Evolutionary conservation across 2,797 vertebrate species (phyloP), one percentile per base, ranked within the genome.

Genomic region (Acrocephalus scirpaceus): DNA sequence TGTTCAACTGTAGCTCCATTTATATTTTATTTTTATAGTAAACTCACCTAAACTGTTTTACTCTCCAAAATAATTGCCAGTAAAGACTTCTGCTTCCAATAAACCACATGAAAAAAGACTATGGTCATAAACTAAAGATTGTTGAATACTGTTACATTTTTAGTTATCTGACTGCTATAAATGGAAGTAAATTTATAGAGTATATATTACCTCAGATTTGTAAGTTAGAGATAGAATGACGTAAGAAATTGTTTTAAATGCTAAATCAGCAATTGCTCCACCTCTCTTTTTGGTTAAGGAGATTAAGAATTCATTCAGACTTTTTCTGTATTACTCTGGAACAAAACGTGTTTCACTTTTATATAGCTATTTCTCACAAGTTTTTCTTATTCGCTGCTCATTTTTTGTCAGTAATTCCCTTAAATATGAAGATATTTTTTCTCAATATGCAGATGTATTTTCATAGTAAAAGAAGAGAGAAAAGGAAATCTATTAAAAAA

Each of bases 21-120:
- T 92, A 26, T 86, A 69, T 85, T 89, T 92, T 91, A 82, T 71
- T 94, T 76, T 86, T 74, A 48, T 47, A 30, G 27, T 86, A 88
- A 85, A 88, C 75, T 93, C 51, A 79, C n/a, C 36, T 86, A 14
- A 84, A 48, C 18, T 67, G 14, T 88, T 96, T 92, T 86, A 5
- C 8, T 79, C 50, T 90, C 67, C 40, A 77, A 87, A 78, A 78
- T 56, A 92, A 82, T 36, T 86, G 29, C 27, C 30, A 20, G 7
- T 42, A 42, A 76, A 81, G 38, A 72, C 4, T 3, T 76, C 64
- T 75, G 16, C 20, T 79, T 92, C 30, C 42, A 73, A 71, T 48
- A 90, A 85, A 71, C 8, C 21, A 47, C 36, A 48, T 10, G 44
- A 73, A 82, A 58, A 73, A 50, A 86, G 26, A 48, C 21, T 57